A percentile compares a stretch with the other conserved stretches of the same genome.
These are phyloP conservation scores for Diabrotica balteata DNA, from an alignment of 2,888 invertebrate genomes.

Conservation along the genomic window DNA sequence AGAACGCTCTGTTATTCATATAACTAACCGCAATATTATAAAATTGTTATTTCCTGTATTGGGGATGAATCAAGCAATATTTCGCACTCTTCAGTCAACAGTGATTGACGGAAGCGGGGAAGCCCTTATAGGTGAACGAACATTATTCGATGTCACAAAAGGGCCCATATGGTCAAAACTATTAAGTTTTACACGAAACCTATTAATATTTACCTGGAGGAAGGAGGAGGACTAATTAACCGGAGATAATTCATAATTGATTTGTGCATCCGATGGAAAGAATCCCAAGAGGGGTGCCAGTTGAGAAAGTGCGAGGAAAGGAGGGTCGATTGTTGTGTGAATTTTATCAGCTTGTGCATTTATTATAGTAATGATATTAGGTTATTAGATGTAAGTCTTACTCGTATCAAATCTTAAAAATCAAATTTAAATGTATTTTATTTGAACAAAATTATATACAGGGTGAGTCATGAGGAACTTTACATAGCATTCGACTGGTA, in stretches of 20 bases:
- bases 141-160: conserved; percentile 14
- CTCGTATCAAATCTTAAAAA: too few relatives aligned
- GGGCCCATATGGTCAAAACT: conserved; percentile 37
- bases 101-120: conserved; percentile 57
- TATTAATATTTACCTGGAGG: conserved; percentile 38
- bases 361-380: too few relatives aligned
- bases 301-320: not conserved
- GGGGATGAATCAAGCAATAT: too few relatives aligned
- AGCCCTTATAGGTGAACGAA: conserved; percentile 41
- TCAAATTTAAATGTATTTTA: too few relatives aligned
- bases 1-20: too few relatives aligned
- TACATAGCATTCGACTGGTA: too few relatives aligned
- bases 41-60: too few relatives aligned
- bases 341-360: conserved; percentile 8
- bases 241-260: conserved; percentile 45
- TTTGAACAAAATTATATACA: too few relatives aligned
- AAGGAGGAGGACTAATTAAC: conserved; percentile 40
- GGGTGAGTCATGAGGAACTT: too few relatives aligned
- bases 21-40: too few relatives aligned
- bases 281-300: conserved; percentile 11
- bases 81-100: conserved; percentile 10
- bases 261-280: conserved; percentile 36
- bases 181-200: conserved; percentile 39
- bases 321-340: conserved; percentile 2
- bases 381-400: too few relatives aligned